Evolutionary conservation across 2,113 vertebrate species (phyloP), one percentile per base, ranked within the genome.

Genomic region (Corythornis cristatus): DNA sequence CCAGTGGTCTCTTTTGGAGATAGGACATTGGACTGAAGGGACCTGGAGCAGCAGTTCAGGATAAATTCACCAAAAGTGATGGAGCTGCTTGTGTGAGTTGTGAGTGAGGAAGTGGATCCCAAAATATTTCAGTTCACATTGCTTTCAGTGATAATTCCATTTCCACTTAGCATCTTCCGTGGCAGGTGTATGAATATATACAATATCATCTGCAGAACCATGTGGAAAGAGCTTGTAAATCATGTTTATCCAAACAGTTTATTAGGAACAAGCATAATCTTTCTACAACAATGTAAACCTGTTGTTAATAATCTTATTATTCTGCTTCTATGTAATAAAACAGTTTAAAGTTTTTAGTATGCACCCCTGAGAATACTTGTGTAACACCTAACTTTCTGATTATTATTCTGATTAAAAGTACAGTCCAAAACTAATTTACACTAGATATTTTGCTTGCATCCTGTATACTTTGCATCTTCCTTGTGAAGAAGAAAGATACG

Each of bases 181-280:
- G 3, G 29, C 71, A 83, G 33, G 15, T 85, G 37, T 46, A 19
- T 67, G 46, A 76, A 40, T 53, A 22, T 5, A 12, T 5, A n/a
- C 11, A 15, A 3, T 58, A 23, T 42, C 14, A 11, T 68, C 61
- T 76, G 42, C 16, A 65, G 72, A 68, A 54, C 0, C 40, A 60
- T 57, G 8, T 28, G 19, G 31, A 37, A 78, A 35, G 57, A 19
- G 72, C 29, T 23, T 73, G 25, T 81, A 72, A 86, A 50, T 53
- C 0, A 0, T 25, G 18, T 46, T 3, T 74, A 37, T 67, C 8
- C 9, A 46, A 29, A 51, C 20, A 60, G n/a, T 77, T 83, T n/a
- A n/a, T 56, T 80, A 67, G 40, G 71, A 80, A n/a, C 48, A 77
- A 87, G 48, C 8, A 54, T 43, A 83, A 86, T 56, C n/a, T 61